phyloP scores from a whole-genome alignment of 1,140 invertebrate genomes.

The Drosophila triauraria region DNA sequence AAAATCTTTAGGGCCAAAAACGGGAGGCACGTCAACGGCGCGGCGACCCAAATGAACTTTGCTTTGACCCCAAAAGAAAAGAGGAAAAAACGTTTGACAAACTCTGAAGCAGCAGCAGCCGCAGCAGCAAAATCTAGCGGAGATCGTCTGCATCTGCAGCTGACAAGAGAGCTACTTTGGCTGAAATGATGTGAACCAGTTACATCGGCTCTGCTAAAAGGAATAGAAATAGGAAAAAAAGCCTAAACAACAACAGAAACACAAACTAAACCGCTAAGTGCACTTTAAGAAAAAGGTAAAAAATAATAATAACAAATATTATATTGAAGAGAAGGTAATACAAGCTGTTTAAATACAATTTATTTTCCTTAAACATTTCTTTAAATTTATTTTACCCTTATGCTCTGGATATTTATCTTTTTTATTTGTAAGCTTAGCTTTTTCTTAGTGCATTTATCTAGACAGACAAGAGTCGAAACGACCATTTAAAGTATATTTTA shows the following conservation, averaged over 20 bases:
- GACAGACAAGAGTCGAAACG: slow-evolving; percentile 79
- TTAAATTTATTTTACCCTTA: background rate
- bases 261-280: slow-evolving; percentile 65
- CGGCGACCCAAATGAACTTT: slow-evolving; percentile 73
- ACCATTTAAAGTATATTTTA: slow-evolving; percentile 83
- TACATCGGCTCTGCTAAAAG: slow-evolving; percentile 59
- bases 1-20: slow-evolving; percentile 22
- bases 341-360: background rate
- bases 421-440: background rate
- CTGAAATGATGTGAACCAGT: slow-evolving; percentile 81
- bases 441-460: slow-evolving; percentile 23
- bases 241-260: slow-evolving; percentile 14
- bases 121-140: slow-evolving; percentile 29
- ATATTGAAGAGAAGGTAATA: background rate
- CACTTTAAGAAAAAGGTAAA: background rate
- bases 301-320: background rate
- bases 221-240: slow-evolving; percentile 31
- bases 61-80: slow-evolving; percentile 58
- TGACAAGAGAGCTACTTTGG: slow-evolving; percentile 73
- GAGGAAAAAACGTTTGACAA: slow-evolving; percentile 64
- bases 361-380: background rate
- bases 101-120: slow-evolving; percentile 33
- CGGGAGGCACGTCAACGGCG: slow-evolving; percentile 46
- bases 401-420: background rate
- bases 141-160: slow-evolving; percentile 65